Evolutionary conservation across 2,888 invertebrate genomes (phyloP), one percentile per base, ranked within the genome.

Genomic region (Portevinia maculata): DNA sequence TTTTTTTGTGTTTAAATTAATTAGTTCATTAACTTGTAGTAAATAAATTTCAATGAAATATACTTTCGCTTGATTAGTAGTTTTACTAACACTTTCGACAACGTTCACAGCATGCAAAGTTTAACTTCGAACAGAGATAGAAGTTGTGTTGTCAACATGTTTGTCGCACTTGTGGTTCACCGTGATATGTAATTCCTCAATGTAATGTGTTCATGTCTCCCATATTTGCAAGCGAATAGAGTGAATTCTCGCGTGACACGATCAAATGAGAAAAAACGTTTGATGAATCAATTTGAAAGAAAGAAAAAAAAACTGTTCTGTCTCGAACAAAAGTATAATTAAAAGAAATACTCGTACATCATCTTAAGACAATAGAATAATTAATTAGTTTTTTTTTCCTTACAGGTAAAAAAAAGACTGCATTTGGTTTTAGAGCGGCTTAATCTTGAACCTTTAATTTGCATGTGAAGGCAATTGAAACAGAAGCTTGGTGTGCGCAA

Each of bases 251-350:
- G 70, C 48, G 64, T 73, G 50, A 13, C 55, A 21, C 37, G 48
- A 30, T 24, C 24, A 24, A 48, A 39, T 39, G 75, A 48, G 59
- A 48, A 57, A 75, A 59, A 59, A 32, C 53, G 41, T 69, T 62
- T 81, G 76, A 81, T 60, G 81, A 76, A 76, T 81, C 81, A 81
- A 75, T 81, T 76, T 70, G n/a, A 15, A 19, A 50, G 59, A 39
- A 24, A 24, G 3, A 24, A 24, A 24, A 2, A 2, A 24, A 37
- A 34, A 57, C 50, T 64, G 74, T 69, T 69, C 55, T 57, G 19
- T 32, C 52, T 64, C 39, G 15, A 65, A 75, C 64, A 50, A 70
- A 70, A 32, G 70, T 75, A 50, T 64, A 60, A 60, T 70, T 48
- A 75, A 55, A 24, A 24, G 15, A 9, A 8, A 17, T 41, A 17